Conservation (phyloP, 2,113 vertebrate species). For the Thamnophis sirtalis region DNA sequence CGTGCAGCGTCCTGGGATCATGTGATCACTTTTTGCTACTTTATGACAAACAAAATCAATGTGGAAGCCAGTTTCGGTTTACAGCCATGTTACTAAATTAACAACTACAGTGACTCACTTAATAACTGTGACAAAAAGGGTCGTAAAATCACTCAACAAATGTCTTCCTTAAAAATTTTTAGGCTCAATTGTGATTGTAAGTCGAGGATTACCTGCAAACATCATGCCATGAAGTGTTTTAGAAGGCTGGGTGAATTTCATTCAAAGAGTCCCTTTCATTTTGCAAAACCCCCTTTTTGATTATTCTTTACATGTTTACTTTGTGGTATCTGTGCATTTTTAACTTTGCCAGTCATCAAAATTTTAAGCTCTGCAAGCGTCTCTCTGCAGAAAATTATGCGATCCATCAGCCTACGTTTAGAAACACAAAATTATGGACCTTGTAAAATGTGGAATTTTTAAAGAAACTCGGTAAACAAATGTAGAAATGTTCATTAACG, state of each 20-base stretch:
- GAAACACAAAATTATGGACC: background rate
- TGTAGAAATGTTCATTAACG: background rate
- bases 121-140: background rate
- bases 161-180: background rate
- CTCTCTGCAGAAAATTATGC: conserved; percentile 2
- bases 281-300: conserved; percentile 50
- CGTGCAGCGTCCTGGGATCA: background rate
- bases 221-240: background rate
- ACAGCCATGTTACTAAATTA: background rate
- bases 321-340: conserved; percentile 39
- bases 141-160: background rate
- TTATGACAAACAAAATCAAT: background rate
- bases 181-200: background rate
- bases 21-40: background rate
- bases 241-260: conserved; percentile 14
- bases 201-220: background rate
- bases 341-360: conserved; percentile 28
- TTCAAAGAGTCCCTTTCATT: background rate
- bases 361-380: background rate
- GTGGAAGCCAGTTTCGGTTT: background rate
- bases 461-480: background rate
- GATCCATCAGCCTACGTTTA: conserved; percentile 1
- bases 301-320: conserved; percentile 39
- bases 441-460: background rate
- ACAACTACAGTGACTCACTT: background rate